Percentiles rank a stretch among this genome's conserved stretches.
These are phyloP conservation scores for Lordiphosa mommai DNA, from an alignment of 1,140 invertebrate genomes.

Conservation along the genomic window DNA sequence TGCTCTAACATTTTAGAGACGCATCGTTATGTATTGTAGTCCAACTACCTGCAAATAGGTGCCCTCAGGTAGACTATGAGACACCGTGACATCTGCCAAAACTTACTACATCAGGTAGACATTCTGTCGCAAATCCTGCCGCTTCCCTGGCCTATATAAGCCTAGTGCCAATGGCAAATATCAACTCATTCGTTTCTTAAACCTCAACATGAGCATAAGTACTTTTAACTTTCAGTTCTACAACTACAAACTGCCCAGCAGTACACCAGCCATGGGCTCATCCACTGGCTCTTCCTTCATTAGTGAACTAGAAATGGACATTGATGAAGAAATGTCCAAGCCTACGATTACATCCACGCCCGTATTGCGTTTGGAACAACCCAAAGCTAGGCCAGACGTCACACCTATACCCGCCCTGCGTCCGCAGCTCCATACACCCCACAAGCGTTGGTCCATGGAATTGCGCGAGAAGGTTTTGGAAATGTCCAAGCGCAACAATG, in stretches of 20 bases:
- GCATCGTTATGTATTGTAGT: neutral
- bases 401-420: constrained; percentile 26
- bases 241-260: constrained; percentile 54
- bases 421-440: constrained; percentile 50
- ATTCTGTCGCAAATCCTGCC: neutral
- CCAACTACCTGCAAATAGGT: constrained; percentile 2
- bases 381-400: constrained; percentile 11
- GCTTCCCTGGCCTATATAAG: constrained; percentile 18
- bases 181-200: constrained; percentile 27
- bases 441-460: constrained; percentile 66
- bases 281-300: constrained; percentile 23
- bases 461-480: constrained; percentile 64
- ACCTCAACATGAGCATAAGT: constrained; percentile 61
- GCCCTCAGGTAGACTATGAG: neutral
- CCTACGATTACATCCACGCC: constrained; percentile 48
- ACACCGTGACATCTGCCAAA: constrained; percentile 8
- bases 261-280: constrained; percentile 8
- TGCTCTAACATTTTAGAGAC: neutral
- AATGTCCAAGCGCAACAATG: constrained; percentile 67
- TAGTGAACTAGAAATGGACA: constrained; percentile 72
- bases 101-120: constrained; percentile 17
- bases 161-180: neutral
- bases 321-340: constrained; percentile 44
- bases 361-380: constrained; percentile 43
- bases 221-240: constrained; percentile 71